Evolutionary conservation across 2,113 vertebrate genomes (phyloP).

Genomic region (Daboia siamensis): DNA sequence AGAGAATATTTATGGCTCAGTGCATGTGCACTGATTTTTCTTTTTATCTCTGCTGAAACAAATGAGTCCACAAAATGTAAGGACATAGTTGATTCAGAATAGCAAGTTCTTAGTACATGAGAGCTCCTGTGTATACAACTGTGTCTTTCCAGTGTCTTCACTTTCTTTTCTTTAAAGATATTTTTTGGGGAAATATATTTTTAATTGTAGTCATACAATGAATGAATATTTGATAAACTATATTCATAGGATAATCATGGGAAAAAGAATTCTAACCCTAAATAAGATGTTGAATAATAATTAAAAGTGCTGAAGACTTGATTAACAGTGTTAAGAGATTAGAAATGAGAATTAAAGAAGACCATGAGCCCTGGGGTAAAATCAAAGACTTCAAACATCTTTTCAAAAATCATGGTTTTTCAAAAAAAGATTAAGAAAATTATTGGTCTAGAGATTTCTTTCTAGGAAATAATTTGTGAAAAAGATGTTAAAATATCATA

Average conservation of each 20-base stretch:
- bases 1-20: too few species aligned
- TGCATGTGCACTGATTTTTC: background rate
- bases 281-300: constrained; percentile 75
- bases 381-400: constrained; percentile 57
- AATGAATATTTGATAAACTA: constrained; percentile 62
- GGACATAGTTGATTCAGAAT: background rate
- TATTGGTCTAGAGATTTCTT: constrained; percentile 20
- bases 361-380: constrained; percentile 49
- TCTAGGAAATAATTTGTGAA: constrained; percentile 22
- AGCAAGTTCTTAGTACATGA: background rate
- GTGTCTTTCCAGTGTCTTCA: constrained; percentile 53
- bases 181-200: constrained; percentile 67
- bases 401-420: constrained; percentile 23
- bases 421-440: constrained; percentile 27
- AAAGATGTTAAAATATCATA: constrained; percentile 21
- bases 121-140: background rate
- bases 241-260: constrained; percentile 58
- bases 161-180: constrained; percentile 63
- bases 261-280: constrained; percentile 69
- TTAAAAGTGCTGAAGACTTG: constrained; percentile 69
- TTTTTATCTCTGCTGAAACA: background rate
- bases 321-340: constrained; percentile 69
- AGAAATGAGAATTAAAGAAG: constrained; percentile 62
- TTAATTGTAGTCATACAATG: constrained; percentile 62
- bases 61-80: background rate